Conservation (phyloP, 2,113 vertebrate genomes). For the Cyphomyrus plagiostoma region DNA sequence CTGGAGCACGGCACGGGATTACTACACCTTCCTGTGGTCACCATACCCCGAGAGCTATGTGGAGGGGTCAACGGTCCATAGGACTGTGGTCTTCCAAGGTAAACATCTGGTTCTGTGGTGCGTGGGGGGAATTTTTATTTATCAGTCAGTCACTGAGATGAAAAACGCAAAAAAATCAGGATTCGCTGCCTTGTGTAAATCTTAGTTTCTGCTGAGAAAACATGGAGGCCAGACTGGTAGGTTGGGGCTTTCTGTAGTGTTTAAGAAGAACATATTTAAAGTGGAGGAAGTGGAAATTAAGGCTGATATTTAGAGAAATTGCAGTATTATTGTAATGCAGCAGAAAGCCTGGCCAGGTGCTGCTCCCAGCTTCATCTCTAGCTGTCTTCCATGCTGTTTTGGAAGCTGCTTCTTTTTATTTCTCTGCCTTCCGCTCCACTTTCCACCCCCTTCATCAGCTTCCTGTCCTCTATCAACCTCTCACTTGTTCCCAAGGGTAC, state of each 20-base stretch:
- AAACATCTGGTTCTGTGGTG: conserved; percentile 24
- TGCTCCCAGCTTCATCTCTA: background rate
- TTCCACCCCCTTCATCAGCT: background rate
- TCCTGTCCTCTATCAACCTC: background rate
- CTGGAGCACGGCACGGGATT: conserved; percentile 96
- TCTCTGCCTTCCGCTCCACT: background rate
- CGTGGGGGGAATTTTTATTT: background rate
- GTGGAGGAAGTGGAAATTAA: background rate
- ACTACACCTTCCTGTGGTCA: conserved; percentile 97
- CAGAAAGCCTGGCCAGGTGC: background rate
- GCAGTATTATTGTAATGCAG: background rate
- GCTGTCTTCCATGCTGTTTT: background rate
- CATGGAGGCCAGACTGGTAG: background rate
- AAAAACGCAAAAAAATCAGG: background rate
- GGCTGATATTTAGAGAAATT: background rate
- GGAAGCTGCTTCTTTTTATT: background rate
- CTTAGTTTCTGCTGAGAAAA: background rate
- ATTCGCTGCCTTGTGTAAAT: background rate
- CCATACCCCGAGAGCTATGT: conserved; percentile 86
- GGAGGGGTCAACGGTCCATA: conserved; percentile 79
- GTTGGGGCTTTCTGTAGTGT: background rate
- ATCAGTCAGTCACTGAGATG: background rate
- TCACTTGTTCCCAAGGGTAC: conserved; percentile 66
- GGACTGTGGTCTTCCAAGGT: conserved; percentile 92
- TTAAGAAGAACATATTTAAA: background rate